Evolutionary conservation across 2,113 vertebrate genomes (phyloP), one percentile per base, ranked within the genome.

Genomic region (Lophochroa leadbeateri): DNA sequence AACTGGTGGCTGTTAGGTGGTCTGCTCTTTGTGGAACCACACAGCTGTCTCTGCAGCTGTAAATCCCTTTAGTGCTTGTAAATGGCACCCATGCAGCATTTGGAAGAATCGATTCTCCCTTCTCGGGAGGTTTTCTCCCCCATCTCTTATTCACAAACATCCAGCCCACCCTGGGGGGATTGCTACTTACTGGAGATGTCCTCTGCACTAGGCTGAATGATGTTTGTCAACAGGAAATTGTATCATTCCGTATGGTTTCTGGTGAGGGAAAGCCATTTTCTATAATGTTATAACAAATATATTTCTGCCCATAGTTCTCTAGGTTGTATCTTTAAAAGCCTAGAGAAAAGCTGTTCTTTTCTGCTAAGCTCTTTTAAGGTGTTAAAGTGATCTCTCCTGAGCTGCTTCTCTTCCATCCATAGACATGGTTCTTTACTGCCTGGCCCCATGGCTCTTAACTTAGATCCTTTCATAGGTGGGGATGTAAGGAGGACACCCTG

Each of bases 401-500:
- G 39, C 43, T 18, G 12, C 4, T 0, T 29, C 60, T 29, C 41
- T 4, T 46, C 39, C 31, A 10, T 9, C 58, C 41, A 1, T 1
- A 5, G 37, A 2, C 19, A 0, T 7, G 1, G 8, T 11, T 50
- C n/a, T 9, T 1, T 3, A 0, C 17, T 21, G 3, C 31, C n/a
- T 1, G 9, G 50, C 29, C 49, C 84, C 29, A 0, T 3, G 35
- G 55, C 20, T 4, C 5, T 28, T 31, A 7, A 2, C n/a, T 4
- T 20, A 2, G 3, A 5, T 9, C 46, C 4, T 60, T 25, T 19
- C 50, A 1, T 15, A n/a, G 14, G 57, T 1, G 16, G 20, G 21
- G 33, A 24, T 35, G 57, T 35, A 58, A 58, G 21, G 57, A 58
- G 33, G 57, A 8, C 49, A 17, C 29, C 13, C 18, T 16, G 58